Conservation (phyloP, 1,140 invertebrate species). For the Hydropsyche tenuis region DNA sequence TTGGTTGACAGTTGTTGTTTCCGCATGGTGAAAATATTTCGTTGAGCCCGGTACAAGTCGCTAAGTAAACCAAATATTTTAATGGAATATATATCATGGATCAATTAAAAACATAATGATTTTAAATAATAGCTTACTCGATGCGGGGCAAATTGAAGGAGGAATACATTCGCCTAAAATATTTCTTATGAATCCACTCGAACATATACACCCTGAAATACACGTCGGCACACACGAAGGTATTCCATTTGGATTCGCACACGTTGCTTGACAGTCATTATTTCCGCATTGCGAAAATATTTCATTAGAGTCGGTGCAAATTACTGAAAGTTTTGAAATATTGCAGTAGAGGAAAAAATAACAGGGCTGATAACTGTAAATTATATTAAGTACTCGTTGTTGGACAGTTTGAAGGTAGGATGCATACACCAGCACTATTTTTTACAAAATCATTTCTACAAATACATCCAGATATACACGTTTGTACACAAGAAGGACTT, state of each 20-base stretch:
- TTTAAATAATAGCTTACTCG: too few species aligned
- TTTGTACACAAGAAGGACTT: background rate
- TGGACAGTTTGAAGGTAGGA: constrained; percentile 19
- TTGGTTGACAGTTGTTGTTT: background rate
- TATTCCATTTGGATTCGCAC: background rate
- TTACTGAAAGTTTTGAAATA: background rate
- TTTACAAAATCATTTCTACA: constrained; percentile 51
- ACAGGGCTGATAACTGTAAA: too few species aligned
- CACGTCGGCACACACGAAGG: background rate
- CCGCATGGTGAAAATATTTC: background rate
- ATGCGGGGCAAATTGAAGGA: too few species aligned
- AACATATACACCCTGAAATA: constrained; percentile 22
- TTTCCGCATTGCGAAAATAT: background rate
- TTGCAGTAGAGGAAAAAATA: too few species aligned
- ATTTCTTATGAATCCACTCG: background rate
- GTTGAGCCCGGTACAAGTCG: background rate
- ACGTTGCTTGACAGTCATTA: background rate
- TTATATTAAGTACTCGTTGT: too few species aligned
- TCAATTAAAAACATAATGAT: too few species aligned
- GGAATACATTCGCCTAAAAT: background rate
- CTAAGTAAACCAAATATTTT: background rate
- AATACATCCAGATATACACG: constrained; percentile 50
- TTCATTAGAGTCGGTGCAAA: background rate
- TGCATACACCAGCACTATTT: constrained; percentile 49
- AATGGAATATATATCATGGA: too few species aligned